Evolutionary conservation across 2,113 vertebrate genomes (phyloP).

Genomic region (Podarcis raffonei): DNA sequence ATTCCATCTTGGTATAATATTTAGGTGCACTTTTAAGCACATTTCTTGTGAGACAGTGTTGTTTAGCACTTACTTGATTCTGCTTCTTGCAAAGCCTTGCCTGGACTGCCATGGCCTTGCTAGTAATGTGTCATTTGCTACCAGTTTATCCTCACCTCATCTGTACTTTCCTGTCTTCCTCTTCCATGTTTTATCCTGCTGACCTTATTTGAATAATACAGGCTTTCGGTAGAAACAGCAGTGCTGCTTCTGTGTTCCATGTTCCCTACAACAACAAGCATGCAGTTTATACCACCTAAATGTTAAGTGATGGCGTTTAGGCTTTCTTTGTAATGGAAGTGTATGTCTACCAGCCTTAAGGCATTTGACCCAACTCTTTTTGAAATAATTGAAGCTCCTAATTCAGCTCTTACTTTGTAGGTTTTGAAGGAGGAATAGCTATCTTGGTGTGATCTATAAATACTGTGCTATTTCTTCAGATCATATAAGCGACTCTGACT

Average conservation of each 20-base stretch:
- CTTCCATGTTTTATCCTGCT: background rate
- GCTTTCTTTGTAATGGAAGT: background rate
- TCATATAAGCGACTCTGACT: background rate
- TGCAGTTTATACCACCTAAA: background rate
- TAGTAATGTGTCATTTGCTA: background rate
- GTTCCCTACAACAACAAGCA: background rate
- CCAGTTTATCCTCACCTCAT: background rate
- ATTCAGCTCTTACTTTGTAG: background rate
- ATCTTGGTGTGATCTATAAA: background rate
- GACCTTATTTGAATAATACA: background rate
- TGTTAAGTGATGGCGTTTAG: background rate
- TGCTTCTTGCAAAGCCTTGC: background rate
- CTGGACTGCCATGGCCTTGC: background rate
- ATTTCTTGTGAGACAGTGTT: background rate
- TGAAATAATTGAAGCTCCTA: too few relatives aligned
- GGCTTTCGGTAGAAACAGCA: too few relatives aligned
- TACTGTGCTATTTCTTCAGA: background rate
- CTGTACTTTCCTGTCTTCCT: background rate
- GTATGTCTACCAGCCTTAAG: background rate
- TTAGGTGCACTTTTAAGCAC: background rate
- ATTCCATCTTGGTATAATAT: background rate
- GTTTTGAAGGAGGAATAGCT: background rate
- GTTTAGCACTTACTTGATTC: background rate
- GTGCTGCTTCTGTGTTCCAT: background rate
- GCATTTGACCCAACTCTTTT: background rate